Evolutionary conservation across 2,888 invertebrate genomes (phyloP).

Genomic region (Nomada fabriciana): DNA sequence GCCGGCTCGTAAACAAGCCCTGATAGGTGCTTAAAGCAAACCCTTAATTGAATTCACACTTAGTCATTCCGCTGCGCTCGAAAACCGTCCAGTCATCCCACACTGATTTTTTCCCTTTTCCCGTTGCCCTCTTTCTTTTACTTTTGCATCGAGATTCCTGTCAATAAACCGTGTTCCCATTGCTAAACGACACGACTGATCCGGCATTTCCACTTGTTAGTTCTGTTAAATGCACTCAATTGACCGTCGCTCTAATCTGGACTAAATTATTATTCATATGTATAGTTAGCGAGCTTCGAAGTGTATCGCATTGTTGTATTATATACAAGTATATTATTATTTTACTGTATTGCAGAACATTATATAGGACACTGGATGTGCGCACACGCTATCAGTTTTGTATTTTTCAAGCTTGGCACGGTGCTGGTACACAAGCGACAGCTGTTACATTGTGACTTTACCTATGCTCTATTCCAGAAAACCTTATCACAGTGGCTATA

Average conservation of each 20-base stretch:
- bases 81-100: slow-evolving; percentile 80
- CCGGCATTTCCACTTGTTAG: background rate
- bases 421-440: slow-evolving; percentile 27
- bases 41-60: slow-evolving; percentile 84
- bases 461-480: slow-evolving; percentile 66
- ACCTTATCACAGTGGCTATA: slow-evolving; percentile 63
- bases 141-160: slow-evolving; percentile 49
- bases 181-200: background rate
- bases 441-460: slow-evolving; percentile 64
- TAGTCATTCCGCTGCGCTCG: slow-evolving; percentile 79
- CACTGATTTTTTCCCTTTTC: slow-evolving; percentile 81
- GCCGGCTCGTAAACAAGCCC: slow-evolving; percentile 80
- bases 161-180: slow-evolving; percentile 36
- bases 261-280: too few relatives aligned
- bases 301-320: too few relatives aligned
- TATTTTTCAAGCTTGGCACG: background rate
- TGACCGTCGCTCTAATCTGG: background rate
- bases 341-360: too few relatives aligned
- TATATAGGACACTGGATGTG: too few relatives aligned
- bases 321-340: too few relatives aligned
- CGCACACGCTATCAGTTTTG: too few relatives aligned
- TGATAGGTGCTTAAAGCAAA: slow-evolving; percentile 82
- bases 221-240: background rate
- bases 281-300: too few relatives aligned
- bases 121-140: slow-evolving; percentile 70